Conservation (phyloP, 1,140 invertebrate species). For the Muscidifurax raptorellus region DNA sequence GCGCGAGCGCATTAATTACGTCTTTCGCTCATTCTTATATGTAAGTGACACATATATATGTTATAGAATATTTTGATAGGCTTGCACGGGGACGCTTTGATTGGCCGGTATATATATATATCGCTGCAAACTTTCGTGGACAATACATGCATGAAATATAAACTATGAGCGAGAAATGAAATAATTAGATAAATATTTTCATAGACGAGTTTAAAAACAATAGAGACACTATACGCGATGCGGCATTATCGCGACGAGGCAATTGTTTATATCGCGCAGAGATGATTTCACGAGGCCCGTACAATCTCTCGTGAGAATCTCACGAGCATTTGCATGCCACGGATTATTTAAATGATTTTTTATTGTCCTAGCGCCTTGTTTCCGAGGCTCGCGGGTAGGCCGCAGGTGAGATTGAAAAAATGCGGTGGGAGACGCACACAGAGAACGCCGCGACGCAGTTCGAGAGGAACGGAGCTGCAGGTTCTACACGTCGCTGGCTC, state of each 20-base stretch:
- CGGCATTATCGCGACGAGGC: too few relatives aligned
- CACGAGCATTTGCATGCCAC: constrained; percentile 64
- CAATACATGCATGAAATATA: too few relatives aligned
- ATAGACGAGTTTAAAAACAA: too few relatives aligned
- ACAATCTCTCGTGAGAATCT: constrained; percentile 62
- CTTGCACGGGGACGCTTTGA: too few relatives aligned
- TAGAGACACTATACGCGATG: too few relatives aligned
- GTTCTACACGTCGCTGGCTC: constrained; percentile 42
- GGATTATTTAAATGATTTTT: constrained; percentile 69
- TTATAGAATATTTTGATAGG: too few relatives aligned
- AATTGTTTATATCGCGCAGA: not conserved
- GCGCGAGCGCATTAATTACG: not conserved
- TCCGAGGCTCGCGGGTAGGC: constrained; percentile 52
- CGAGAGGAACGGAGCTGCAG: constrained; percentile 43
- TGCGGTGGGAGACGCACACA: constrained; percentile 4
- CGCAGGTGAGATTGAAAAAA: constrained; percentile 38
- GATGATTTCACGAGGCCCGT: not conserved
- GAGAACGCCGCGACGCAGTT: not conserved
- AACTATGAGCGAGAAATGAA: too few relatives aligned
- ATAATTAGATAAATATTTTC: too few relatives aligned
- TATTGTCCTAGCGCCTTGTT: constrained; percentile 65
- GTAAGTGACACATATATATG: too few relatives aligned
- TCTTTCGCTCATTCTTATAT: not conserved
- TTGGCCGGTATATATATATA: too few relatives aligned
- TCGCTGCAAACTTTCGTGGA: too few relatives aligned